These are phyloP conservation scores for Pseudachorutes palmiensis DNA, from an alignment of 1,140 invertebrate species.

Conservation along the genomic window DNA sequence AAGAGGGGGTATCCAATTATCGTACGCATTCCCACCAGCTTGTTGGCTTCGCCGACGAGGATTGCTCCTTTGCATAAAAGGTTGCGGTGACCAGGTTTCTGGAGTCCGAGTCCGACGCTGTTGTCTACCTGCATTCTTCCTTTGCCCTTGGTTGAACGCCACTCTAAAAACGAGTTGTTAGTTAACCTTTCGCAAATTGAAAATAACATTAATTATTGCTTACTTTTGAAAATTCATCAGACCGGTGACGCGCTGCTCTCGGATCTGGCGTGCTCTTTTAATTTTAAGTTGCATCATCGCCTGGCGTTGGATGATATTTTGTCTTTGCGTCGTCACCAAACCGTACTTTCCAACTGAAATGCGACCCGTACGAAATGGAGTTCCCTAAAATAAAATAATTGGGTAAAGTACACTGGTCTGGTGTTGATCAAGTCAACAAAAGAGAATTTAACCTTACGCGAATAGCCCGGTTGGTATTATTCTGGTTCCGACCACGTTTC, in stretches of 20 bases:
- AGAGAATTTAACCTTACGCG: background rate
- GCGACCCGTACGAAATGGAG: background rate
- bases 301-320: conserved; percentile 14
- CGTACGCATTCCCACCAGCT: background rate
- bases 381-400: background rate
- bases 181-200: too few species aligned
- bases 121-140: background rate
- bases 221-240: too few species aligned
- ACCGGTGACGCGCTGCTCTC: conserved; percentile 1
- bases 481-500: background rate
- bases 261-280: conserved; percentile 11
- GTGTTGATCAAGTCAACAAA: background rate
- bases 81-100: background rate
- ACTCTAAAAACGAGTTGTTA: too few species aligned
- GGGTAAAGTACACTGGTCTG: background rate
- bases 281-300: conserved; percentile 26
- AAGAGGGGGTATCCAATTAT: background rate
- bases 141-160: background rate
- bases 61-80: background rate
- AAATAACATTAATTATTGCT: too few species aligned
- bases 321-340: conserved; percentile 19
- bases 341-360: conserved; percentile 22
- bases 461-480: too few species aligned
- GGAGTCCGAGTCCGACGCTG: background rate
- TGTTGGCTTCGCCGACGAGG: background rate